Evolutionary conservation across 2,113 vertebrate genomes (phyloP), one percentile per base, ranked within the genome.

Genomic region (Pristiophorus japonicus): DNA sequence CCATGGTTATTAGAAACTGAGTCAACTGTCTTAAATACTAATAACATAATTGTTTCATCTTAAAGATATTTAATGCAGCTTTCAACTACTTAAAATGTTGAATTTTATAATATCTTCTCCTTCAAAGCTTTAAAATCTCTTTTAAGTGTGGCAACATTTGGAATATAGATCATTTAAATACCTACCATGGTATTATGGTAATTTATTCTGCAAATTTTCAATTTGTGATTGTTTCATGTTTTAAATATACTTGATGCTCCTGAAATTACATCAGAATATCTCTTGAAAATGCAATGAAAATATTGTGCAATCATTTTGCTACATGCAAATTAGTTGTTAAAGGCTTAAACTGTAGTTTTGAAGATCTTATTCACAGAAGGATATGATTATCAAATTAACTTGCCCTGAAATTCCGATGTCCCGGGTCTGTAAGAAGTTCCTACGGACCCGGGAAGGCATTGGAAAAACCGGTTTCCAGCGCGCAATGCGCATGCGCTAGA

Each of bases 171-270:
- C 42, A 45, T 38, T 78, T 81, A 20, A 81, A 81, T 42, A 16
- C 38, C 38, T 22, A 81, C n/a, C 78, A 45, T 45, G 78, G 78
- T 81, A 81, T 42, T 42, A 81, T 81, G 78, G 78, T 81, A 81
- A 81, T 81, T 81, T 42, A 2, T 45, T 81, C 38, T 81, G 18
- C 78, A 42, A 81, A 22, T 78, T 27, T n/a, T 38, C 75, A 78
- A 78, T 81, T 81, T 45, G 38, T 81, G 75, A 81, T 81, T 81
- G 75, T 81, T 81, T 81, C n/a, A 81, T 81, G 75, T 81, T 81
- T 81, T 81, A 42, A 12, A 81, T 81, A 81, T 18, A 81, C 75
- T 73, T 81, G 75, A 81, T 78, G 75, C n/a, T 38, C n/a, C n/a
- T 78, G 75, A 78, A 78, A 78, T 81, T 42, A 81, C 75, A 81